Base-by-base conservation (phyloP, 2,113 vertebrate genomes). In the Camelus bactrianus region DNA sequence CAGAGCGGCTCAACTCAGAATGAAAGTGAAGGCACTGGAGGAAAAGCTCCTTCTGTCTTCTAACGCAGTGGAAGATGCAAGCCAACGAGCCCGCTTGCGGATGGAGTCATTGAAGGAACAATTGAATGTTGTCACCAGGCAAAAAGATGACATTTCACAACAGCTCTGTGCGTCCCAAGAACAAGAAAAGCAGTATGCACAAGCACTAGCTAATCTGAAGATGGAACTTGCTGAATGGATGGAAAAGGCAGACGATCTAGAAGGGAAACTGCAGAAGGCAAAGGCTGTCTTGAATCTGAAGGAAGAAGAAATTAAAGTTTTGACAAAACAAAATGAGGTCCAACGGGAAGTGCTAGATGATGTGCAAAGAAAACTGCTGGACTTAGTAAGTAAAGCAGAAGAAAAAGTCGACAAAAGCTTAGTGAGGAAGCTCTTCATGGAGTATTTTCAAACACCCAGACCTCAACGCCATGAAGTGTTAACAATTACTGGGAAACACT, bases 101-200 rank as follows among this genome's bases (percentile, higher is more conserved):
- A 99, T 99, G 97, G 99, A 99, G 96, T 99, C 99, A 58, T 97
- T 99, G 95, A 99, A 99, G 98, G 99, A 99, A 97, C 99, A 99
- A 89, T 89, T 99, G 96, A 99, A 98, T 42, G 89, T 98, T 0
- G 98, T 98, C 32, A 97, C 99, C 93, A 99, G 97, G 95, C 99
- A 99, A 97, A 98, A 99, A 89, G 99, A 99, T 38, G 99, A 99
- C 6, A 98, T 98, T 0, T 46, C 98, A 10, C 26, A 95, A 2
- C 98, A 99, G 72, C 98, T 99, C 69, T 97, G 98, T 19, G 96
- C 98, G 48, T 98, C 99, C 1, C 99, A 99, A 97, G 99, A 99
- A 82, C 99, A 99, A 98, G 99, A 99, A 96, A 99, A 99, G 92
- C 99, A 99, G 96, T 99, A 99, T 73, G 99, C 99, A 89, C 75